Evolutionary conservation across 2,113 vertebrate genomes (phyloP).

Genomic region (Tachuris rubrigastra): DNA sequence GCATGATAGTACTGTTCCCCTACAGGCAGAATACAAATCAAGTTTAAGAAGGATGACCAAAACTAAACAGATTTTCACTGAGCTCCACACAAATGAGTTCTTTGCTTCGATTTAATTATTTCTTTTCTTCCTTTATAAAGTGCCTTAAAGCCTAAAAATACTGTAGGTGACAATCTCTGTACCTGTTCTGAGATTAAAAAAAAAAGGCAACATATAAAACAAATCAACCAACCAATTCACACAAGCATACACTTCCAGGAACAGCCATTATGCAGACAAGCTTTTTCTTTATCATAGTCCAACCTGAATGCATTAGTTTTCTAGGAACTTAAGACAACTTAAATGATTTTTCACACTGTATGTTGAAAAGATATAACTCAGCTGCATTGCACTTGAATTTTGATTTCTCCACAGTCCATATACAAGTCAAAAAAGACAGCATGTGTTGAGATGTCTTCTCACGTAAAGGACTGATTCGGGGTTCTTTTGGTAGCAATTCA

Average conservation of each 20-base stretch:
- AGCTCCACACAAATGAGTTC: not conserved
- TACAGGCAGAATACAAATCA: constrained; percentile 8
- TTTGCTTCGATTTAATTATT: not conserved
- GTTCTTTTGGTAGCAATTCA: not conserved
- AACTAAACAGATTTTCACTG: not conserved
- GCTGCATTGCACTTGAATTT: not conserved
- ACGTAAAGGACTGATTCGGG: not conserved
- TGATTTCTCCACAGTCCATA: not conserved
- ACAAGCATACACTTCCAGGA: not conserved
- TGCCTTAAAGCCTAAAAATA: not conserved
- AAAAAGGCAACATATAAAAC: not conserved
- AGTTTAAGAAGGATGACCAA: not conserved
- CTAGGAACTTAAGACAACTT: not conserved
- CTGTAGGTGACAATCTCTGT: not conserved
- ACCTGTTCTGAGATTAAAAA: not conserved
- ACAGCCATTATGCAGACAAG: not conserved
- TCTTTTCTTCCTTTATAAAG: not conserved
- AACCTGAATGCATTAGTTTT: not conserved
- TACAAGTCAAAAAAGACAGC: not conserved
- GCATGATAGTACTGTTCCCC: not conserved
- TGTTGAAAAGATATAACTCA: not conserved
- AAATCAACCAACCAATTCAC: not conserved
- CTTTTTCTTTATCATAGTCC: not conserved
- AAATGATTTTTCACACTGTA: not conserved
- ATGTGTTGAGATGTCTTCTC: not conserved